Conservation (phyloP, 2,797 vertebrate species). For the Arctocebus calabarensis region DNA sequence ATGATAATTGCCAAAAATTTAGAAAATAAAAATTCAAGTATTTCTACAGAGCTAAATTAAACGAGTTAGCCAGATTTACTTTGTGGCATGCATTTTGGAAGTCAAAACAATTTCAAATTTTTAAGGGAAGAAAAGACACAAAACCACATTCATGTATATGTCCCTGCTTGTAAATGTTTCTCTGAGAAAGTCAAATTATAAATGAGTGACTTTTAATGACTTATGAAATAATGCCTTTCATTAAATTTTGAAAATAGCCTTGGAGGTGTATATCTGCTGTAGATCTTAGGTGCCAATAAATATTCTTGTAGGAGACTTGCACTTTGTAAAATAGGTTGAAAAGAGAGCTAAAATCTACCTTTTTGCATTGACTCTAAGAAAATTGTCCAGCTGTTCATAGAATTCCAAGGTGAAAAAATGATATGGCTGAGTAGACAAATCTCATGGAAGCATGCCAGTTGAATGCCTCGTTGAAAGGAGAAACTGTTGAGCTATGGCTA, state of each 20-base stretch:
- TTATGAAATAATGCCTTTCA: background rate
- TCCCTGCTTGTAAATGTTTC: background rate
- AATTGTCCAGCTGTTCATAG: conserved; percentile 75
- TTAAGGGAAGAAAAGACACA: background rate
- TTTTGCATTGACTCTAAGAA: conserved; percentile 57
- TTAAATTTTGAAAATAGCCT: conserved; percentile 43
- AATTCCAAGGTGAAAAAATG: conserved; percentile 81
- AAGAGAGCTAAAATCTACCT: background rate
- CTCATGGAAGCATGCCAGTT: conserved; percentile 64
- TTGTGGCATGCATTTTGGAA: conserved; percentile 40
- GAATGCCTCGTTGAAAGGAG: conserved; percentile 65
- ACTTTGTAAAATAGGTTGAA: conserved; percentile 66
- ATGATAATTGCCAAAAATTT: conserved; percentile 41
- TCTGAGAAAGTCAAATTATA: conserved; percentile 53
- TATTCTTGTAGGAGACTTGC: conserved; percentile 55
- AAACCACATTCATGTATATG: background rate
- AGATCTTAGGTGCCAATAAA: conserved; percentile 67
- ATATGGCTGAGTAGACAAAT: conserved; percentile 68
- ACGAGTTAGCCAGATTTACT: conserved; percentile 40
- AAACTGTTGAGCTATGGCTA: conserved; percentile 72
- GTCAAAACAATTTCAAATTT: conserved; percentile 41
- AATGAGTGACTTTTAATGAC: conserved; percentile 38
- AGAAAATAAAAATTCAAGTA: conserved; percentile 57
- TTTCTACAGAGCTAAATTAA: conserved; percentile 25
- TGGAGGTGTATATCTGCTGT: conserved; percentile 38